A percentile compares a stretch with the other conserved stretches of the same genome.
Evolutionary conservation across 2,113 vertebrate species (phyloP).

Genomic region (Halcyon senegalensis): DNA sequence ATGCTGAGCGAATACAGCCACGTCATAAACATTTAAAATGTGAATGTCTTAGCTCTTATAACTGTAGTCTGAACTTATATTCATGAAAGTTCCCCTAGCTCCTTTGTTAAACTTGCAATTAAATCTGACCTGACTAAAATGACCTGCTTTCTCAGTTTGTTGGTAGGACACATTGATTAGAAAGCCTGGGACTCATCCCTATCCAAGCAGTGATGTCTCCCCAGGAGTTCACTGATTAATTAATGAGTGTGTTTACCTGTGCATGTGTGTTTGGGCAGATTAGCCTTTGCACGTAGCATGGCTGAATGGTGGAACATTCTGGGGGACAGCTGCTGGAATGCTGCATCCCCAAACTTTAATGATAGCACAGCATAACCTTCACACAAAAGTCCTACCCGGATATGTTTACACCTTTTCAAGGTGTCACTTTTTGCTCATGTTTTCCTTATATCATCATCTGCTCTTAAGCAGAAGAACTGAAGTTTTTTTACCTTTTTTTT

Average conservation of each 20-base stretch:
- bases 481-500: not conserved
- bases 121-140: slow-evolving; percentile 11
- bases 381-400: not conserved
- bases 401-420: not conserved
- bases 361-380: not conserved
- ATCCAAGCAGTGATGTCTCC: not conserved
- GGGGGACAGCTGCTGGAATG: not conserved
- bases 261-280: not conserved
- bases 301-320: not conserved
- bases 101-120: not conserved
- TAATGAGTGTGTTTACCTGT: not conserved
- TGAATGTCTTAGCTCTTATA: not conserved
- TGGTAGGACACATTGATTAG: not conserved
- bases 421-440: not conserved
- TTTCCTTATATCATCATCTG: not conserved
- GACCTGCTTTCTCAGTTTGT: not conserved
- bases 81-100: not conserved
- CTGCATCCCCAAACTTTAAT: not conserved
- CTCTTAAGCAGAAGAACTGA: not conserved
- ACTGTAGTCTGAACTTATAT: not conserved
- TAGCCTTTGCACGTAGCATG: not conserved
- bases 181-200: not conserved
- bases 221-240: not conserved
- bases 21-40: not conserved
- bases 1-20: not conserved